Conservation (phyloP, 2,113 vertebrate genomes). For the Scatophagus argus region DNA sequence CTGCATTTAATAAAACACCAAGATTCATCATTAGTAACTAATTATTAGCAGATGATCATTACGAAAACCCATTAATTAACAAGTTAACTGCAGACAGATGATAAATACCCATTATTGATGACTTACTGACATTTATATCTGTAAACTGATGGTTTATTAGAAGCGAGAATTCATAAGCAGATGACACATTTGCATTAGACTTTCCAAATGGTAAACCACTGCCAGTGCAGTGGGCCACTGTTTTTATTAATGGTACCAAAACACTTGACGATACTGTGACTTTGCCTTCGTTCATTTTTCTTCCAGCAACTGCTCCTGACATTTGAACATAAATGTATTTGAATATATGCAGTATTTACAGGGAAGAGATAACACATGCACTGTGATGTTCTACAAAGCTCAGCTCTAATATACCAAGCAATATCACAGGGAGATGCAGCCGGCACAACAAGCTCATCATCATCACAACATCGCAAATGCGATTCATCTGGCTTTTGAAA, state of each 20-base stretch:
- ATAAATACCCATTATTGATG: too few species aligned
- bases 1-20: background rate
- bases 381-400: background rate
- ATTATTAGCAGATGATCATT: too few species aligned
- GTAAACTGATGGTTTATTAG: too few species aligned
- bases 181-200: too few species aligned
- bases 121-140: too few species aligned
- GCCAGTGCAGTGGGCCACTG: too few species aligned
- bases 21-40: background rate
- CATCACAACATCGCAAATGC: background rate
- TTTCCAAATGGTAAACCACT: too few species aligned
- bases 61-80: too few species aligned
- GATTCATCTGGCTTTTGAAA: background rate
- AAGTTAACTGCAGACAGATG: too few species aligned
- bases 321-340: too few species aligned
- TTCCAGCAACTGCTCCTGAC: background rate
- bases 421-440: background rate
- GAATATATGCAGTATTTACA: too few species aligned
- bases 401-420: background rate
- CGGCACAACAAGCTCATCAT: background rate
- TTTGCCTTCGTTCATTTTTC: background rate
- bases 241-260: background rate
- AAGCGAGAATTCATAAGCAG: too few species aligned
- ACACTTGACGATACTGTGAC: background rate
- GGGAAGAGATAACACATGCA: background rate